Base-by-base conservation (phyloP, 2,113 vertebrate genomes). In the Archocentrus centrarchus region DNA sequence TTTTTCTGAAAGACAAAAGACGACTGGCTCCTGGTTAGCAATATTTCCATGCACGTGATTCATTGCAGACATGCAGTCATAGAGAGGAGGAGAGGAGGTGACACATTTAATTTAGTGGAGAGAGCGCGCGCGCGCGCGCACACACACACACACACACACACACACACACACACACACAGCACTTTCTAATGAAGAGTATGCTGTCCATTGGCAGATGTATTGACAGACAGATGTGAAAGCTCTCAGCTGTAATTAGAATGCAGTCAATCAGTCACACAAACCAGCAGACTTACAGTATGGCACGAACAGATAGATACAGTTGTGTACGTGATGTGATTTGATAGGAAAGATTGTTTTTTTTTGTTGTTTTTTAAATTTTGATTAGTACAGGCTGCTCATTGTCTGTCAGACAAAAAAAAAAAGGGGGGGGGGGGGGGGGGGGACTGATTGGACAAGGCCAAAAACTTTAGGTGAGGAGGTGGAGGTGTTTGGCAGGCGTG, bases 61-160 rank as follows among this genome's bases (percentile, higher is more conserved):
- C 24, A 92, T 90, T 80, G 32, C 59, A 80, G 61, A 77, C 89
- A 18, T 86, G 83, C 60, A 75, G 83, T 79, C 73, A 83, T 20
- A 68, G 79, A 64, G 62, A 66, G 62, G 83, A 82, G 75, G 79
- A 64, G 62, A 66, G 62, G 83, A 82, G 75, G 80, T 80, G 81
- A 75, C 44, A 68, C 86, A 80, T 94, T 93, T 95, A 35, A 95
- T 95, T 95, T 93, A 90, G 89, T 57, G 88, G 88, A 94, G 84
- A 93, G 92, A 81, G 47, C n/a, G 64, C 81, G 61, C 41, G 39
- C 20, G 62, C 83, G n/a, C n/a, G n/a, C n/a, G n/a, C 35, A 63
- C 5, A 13, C 73, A 83, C 77, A 57, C 79, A 75, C 70, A 62
- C 44, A 75, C 35, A 44, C n/a, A 73, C 83, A 66, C 62, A 61